These are phyloP conservation scores for Xenops minutus DNA, from an alignment of 2,797 vertebrate genomes.

Conservation along the genomic window DNA sequence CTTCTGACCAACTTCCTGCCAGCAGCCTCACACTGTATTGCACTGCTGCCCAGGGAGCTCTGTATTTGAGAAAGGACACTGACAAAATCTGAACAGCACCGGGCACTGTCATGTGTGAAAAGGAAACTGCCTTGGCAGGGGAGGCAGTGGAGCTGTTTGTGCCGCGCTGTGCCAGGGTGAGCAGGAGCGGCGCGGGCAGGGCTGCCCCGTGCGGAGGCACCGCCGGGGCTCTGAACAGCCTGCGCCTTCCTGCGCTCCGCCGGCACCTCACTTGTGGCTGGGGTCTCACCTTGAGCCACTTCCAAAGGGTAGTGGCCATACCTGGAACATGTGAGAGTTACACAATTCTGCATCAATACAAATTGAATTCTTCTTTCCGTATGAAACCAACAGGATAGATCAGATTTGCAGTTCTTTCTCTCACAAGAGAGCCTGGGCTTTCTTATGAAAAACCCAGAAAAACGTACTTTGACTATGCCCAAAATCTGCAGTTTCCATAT, in stretches of 20 bases:
- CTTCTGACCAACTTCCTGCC: neutral
- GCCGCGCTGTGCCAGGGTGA: neutral
- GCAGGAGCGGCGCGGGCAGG: neutral
- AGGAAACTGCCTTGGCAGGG: neutral
- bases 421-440: neutral
- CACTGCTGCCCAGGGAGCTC: neutral
- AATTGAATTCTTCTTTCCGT: neutral
- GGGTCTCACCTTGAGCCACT: neutral
- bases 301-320: neutral
- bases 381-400: neutral
- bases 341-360: neutral
- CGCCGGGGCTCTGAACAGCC: neutral
- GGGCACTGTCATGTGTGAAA: neutral
- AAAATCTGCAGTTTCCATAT: neutral
- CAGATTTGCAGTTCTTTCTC: neutral
- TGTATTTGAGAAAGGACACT: neutral
- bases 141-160: neutral
- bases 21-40: neutral
- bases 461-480: neutral
- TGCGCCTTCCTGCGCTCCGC: neutral
- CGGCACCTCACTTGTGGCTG: neutral
- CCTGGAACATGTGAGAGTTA: neutral
- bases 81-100: neutral
- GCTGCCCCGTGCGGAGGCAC: neutral
- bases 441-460: neutral